Conservation (phyloP, 2,888 invertebrate species). For the Morpho achilles region DNA sequence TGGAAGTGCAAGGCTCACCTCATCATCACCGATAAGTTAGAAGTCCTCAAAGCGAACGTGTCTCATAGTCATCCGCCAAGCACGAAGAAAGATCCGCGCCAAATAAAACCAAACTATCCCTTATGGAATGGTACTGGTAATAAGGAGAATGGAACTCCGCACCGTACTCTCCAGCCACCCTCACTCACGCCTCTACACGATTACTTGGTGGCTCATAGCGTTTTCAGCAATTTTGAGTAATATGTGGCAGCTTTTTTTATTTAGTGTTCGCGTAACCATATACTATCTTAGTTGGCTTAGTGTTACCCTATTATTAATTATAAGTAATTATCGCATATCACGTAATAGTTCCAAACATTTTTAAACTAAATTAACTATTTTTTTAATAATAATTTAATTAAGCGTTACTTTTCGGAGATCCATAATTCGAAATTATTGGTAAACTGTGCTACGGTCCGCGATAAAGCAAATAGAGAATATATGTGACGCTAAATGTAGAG, state of each 20-base stretch:
- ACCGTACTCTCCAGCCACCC: conserved; percentile 24
- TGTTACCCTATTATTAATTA: conserved; percentile 15
- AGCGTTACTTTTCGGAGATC: no score
- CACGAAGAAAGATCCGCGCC: conserved; percentile 36
- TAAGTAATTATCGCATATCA: conserved; percentile 22
- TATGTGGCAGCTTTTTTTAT: not conserved
- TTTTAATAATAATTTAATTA: no score
- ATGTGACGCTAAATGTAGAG: no score
- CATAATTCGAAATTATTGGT: no score
- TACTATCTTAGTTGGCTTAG: conserved; percentile 14
- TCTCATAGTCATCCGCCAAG: conserved; percentile 56
- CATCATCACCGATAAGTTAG: conserved; percentile 60
- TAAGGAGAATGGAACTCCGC: conserved; percentile 28
- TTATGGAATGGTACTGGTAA: conserved; percentile 26
- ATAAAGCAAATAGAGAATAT: no score
- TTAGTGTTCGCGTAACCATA: conserved; percentile 8
- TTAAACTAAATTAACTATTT: not conserved
- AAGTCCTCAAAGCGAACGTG: conserved; percentile 59
- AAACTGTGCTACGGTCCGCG: no score
- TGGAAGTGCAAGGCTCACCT: conserved; percentile 66
- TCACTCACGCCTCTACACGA: conserved; percentile 51
- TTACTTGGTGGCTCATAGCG: conserved; percentile 59
- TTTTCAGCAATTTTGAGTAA: conserved; percentile 49
- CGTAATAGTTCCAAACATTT: not conserved
- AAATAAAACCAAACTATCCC: conserved; percentile 20